These are phyloP conservation scores for Drosophila funebris DNA, from an alignment of 1,140 invertebrate species.

Conservation along the genomic window DNA sequence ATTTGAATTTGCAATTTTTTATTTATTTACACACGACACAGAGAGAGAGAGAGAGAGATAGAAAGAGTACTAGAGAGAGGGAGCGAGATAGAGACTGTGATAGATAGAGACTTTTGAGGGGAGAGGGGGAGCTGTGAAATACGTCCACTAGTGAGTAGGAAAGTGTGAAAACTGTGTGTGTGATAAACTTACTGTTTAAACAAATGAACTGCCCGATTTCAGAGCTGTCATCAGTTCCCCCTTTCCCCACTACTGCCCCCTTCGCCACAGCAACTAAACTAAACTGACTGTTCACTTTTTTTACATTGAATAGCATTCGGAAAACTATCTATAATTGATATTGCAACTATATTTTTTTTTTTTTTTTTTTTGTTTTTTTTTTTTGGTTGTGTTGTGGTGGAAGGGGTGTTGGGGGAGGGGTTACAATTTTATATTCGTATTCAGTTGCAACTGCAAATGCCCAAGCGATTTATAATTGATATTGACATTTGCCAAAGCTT, in stretches of 20 bases:
- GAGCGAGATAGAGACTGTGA: no score
- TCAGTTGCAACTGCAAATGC: neutral
- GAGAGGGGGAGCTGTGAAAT: neutral
- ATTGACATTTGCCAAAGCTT: constrained; percentile 42
- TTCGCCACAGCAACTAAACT: neutral
- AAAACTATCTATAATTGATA: constrained; percentile 44
- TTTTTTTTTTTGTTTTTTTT: no score
- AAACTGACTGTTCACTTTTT: constrained; percentile 25
- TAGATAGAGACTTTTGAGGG: no score
- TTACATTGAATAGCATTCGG: neutral
- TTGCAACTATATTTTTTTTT: constrained; percentile 15
- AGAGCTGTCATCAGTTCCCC: constrained; percentile 2
- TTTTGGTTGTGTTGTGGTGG: no score
- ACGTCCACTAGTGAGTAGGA: neutral
- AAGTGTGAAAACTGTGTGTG: constrained; percentile 13
- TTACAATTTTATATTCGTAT: neutral
- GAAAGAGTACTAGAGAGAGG: no score
- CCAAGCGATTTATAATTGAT: constrained; percentile 43
- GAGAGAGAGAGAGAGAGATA: neutral
- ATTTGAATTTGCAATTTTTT: constrained; percentile 81
- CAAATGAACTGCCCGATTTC: constrained; percentile 63
- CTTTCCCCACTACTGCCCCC: neutral
- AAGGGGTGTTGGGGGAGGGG: no score
- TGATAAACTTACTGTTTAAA: constrained; percentile 62
- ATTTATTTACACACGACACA: constrained; percentile 68